Evolutionary conservation across 2,113 vertebrate genomes (phyloP), one percentile per base, ranked within the genome.

Genomic region (Macroglossus sobrinus): DNA sequence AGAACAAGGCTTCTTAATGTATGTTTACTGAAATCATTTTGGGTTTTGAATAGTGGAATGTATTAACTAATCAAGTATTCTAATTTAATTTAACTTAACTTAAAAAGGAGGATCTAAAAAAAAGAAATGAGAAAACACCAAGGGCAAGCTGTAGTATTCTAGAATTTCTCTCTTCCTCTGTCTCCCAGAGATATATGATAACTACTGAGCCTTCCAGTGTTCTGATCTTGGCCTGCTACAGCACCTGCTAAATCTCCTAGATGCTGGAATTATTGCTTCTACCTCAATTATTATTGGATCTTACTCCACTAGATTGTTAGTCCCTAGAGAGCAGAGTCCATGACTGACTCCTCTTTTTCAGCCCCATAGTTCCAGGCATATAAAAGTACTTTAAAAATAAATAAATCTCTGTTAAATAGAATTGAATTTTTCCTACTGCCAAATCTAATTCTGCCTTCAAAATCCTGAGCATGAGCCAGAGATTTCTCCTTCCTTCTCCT

Each of bases 361-460:
- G 71, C 61, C 33, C 80, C n/a, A 33, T 69, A 45, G 26, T 79
- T 90, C 68, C 40, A 79, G 59, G 71, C 89, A 82, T 92, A 71
- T 94, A 89, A 79, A 95, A 95, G 82, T 71, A 75, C 63, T 94
- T 95, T 89, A 40, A 93, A 93, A 96, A 85, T 94, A 91, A 97
- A 95, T 96, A 95, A 97, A 94, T 97, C 82, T 91, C 59, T 94
- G 76, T 92, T 93, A 95, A 95, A 82, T 91, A 43, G 30, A 96
- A 97, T 84, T 97, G 97, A 95, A 93, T 86, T 91, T 96, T 97
- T 94, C 68, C 57, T 79, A 71, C 84, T 97, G 95, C 92, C 95
- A 97, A 96, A 55, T 94, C 59, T 93, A 97, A 95, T 94, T 97
- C 69, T 91, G 76, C 82, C 74, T 93, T 96, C 35, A 89, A 93